These are phyloP conservation scores for Talpa occidentalis DNA, from an alignment of 2,113 vertebrate species.

Conservation along the genomic window DNA sequence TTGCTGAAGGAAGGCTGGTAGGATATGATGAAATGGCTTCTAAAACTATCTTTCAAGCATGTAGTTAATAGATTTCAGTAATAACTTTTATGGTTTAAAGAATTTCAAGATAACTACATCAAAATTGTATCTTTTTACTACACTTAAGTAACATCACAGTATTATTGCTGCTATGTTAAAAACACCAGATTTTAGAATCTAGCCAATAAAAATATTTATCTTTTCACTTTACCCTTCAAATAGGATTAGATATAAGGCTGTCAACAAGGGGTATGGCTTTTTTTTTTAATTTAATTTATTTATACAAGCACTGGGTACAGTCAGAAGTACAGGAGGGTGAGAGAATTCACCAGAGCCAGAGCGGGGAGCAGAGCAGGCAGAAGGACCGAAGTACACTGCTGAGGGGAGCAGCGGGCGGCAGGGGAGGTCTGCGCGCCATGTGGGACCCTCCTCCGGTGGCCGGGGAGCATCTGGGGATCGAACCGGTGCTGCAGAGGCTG, in stretches of 20 bases:
- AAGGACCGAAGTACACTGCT: too few species aligned
- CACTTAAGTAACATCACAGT: constrained; percentile 28
- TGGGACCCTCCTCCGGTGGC: too few species aligned
- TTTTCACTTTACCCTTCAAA: constrained; percentile 77
- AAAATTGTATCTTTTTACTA: constrained; percentile 55
- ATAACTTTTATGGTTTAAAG: constrained; percentile 46
- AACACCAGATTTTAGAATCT: constrained; percentile 72
- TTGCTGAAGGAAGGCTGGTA: constrained; percentile 22
- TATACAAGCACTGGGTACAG: too few species aligned
- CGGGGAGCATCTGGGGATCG: too few species aligned
- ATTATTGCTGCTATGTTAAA: constrained; percentile 30
- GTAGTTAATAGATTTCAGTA: constrained; percentile 47
- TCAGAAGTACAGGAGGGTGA: too few species aligned
- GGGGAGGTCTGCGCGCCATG: too few species aligned
- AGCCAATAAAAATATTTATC: constrained; percentile 78
- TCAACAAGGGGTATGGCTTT: constrained; percentile 86
- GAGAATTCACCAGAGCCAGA: too few species aligned
- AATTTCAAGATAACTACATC: constrained; percentile 54
- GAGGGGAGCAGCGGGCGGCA: too few species aligned
- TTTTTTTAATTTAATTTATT: too few species aligned
- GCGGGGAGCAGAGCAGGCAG: too few species aligned
- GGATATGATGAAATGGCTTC: constrained; percentile 40
- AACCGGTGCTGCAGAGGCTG: too few species aligned
- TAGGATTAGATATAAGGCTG: constrained; percentile 80
- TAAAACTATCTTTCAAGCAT: constrained; percentile 37